Evolutionary conservation across 2,113 vertebrate genomes (phyloP).

Genomic region (Condylura cristata): DNA sequence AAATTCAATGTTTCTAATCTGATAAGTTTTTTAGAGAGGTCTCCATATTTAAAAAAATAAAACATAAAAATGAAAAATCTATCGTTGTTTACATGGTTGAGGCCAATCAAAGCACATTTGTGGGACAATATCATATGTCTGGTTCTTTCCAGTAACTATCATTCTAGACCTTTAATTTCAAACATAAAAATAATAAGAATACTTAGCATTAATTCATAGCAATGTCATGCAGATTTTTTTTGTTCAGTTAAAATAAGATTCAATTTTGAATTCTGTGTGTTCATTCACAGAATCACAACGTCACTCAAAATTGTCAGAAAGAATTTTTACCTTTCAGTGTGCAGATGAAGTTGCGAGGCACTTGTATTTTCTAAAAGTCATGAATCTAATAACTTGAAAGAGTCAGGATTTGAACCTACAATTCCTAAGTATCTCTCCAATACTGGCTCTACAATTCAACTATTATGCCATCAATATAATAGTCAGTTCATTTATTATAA

Average conservation of each 20-base stretch:
- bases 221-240: neutral
- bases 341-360: neutral
- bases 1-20: neutral
- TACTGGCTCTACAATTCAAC: neutral
- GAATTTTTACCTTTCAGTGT: neutral
- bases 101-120: neutral
- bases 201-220: neutral
- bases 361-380: neutral
- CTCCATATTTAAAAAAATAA: neutral
- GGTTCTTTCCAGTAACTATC: neutral
- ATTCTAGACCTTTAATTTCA: neutral
- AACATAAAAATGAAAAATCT: neutral
- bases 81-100: neutral
- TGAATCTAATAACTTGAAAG: neutral
- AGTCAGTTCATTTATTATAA: neutral
- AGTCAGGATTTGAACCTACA: neutral
- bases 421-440: neutral
- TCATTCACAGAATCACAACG: neutral
- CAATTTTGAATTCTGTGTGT: neutral
- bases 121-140: neutral
- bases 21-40: neutral
- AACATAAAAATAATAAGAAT: neutral
- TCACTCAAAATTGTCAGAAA: neutral
- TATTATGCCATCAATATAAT: neutral
- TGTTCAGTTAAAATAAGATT: neutral